Evolutionary conservation across 2,888 invertebrate species (phyloP).

Genomic region (Girardia tigrina): DNA sequence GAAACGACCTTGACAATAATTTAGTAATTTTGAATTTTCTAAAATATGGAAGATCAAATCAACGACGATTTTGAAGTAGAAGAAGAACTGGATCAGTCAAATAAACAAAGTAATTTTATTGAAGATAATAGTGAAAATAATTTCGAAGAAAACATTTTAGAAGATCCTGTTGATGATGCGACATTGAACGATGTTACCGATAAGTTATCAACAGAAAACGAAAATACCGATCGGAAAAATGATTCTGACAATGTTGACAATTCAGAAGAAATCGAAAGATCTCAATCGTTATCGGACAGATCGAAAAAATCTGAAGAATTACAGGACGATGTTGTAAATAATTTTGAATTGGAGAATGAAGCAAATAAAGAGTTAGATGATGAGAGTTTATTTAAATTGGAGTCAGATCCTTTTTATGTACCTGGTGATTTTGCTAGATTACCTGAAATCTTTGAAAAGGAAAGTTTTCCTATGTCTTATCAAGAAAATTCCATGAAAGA

Average conservation of each 20-base stretch:
- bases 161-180: background rate
- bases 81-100: background rate
- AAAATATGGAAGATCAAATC: background rate
- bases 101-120: background rate
- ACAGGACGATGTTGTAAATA: background rate
- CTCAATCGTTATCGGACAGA: background rate
- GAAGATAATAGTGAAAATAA: background rate
- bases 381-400: background rate
- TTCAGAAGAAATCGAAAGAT: background rate
- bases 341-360: background rate
- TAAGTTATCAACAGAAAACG: background rate
- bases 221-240: background rate
- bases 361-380: background rate
- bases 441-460: conserved; percentile 42
- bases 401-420: background rate
- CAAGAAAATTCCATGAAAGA: conserved; percentile 48
- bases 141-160: background rate
- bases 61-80: background rate
- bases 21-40: background rate
- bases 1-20: background rate
- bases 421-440: conserved; percentile 25
- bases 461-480: conserved; percentile 47
- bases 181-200: background rate
- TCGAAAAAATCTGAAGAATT: background rate
- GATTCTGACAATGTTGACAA: background rate